Evolutionary conservation across 1,140 invertebrate species (phyloP).

Genomic region (Leptopilina boulardi): DNA sequence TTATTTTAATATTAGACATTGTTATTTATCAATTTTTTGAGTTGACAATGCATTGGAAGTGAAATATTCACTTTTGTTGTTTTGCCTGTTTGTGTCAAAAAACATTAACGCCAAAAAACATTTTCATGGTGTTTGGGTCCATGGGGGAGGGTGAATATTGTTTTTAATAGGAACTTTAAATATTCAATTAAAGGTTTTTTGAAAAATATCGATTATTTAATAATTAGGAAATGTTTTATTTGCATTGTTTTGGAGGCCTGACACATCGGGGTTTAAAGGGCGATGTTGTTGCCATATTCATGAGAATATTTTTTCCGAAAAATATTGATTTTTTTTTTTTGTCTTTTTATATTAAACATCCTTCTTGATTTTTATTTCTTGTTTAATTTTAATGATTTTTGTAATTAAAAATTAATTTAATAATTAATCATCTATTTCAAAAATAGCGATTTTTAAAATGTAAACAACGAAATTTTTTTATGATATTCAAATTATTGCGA

Average conservation of each 20-base stretch:
- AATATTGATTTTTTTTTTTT: not conserved
- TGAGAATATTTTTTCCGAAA: not conserved
- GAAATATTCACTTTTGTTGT: not conserved
- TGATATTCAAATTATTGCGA: too few species aligned
- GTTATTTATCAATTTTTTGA: not conserved
- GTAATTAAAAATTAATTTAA: too few species aligned
- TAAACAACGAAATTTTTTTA: too few species aligned
- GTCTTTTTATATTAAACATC: not conserved
- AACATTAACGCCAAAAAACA: slow-evolving; percentile 18
- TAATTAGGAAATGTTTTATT: not conserved
- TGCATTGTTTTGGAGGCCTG: slow-evolving; percentile 4
- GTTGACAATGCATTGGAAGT: not conserved
- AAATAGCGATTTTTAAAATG: too few species aligned
- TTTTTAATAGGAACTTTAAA: not conserved
- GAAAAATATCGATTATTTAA: not conserved
- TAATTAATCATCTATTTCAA: too few species aligned
- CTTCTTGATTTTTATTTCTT: too few species aligned
- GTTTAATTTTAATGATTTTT: too few species aligned
- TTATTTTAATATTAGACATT: not conserved
- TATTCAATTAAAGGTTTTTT: not conserved
- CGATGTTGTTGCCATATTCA: slow-evolving; percentile 5
- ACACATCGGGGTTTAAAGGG: not conserved
- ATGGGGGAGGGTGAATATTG: not conserved
- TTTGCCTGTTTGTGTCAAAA: not conserved
- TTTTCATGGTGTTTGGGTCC: not conserved